Base-by-base conservation (phyloP, 2,113 vertebrate species). In the Hypocryptadius cinnamomeus region DNA sequence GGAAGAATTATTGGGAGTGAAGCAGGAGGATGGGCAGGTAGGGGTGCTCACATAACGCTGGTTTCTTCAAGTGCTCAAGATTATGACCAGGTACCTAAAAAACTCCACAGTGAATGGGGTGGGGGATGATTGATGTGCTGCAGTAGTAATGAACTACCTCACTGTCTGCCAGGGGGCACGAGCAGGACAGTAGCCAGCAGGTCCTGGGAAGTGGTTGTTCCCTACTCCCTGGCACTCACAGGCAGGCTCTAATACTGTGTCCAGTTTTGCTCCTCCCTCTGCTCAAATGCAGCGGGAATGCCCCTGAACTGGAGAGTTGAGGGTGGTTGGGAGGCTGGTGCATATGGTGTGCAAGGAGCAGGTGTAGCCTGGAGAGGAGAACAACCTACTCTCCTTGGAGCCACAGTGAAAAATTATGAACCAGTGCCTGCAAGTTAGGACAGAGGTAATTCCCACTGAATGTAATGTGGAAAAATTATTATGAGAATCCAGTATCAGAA, bases 111-210 rank as follows among this genome's bases (percentile, higher is more conserved):
- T 27, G 31, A 68, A 13, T 1, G 11, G 15, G 1, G 8, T 3
- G 3, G 6, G 31, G 7, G 16, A 15, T 69, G 28, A 6, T 7
- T 50, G 50, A 31, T 31, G 10, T 53, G 5, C 66, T 64, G 31
- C n/a, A 31, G 40, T 39, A 30, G 19, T 42, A 28, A 37, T 8
- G 30, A 74, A 10, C 6, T 35, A 2, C 30, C 27, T 74, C 0
- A 3, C 18, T 71, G 14, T 57, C 25, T 84, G 0, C 24, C 1
- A 5, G 37, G 39, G 35, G 37, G 17, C 22, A 57, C 0, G 7
- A n/a, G 35, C 25, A 54, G 53, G 10, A 22, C 1, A 24, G 35
- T 4, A 81, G 30, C 60, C 50, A 35, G 33, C 12, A 54, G 60
- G 20, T 48, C 15, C 12, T 7, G 42, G 30, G 14, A 8, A 39